A percentile compares a stretch with the other conserved stretches of the same genome.
These are phyloP conservation scores for Bujurquina vittata DNA, from an alignment of 2,113 vertebrate genomes.

Conservation along the genomic window DNA sequence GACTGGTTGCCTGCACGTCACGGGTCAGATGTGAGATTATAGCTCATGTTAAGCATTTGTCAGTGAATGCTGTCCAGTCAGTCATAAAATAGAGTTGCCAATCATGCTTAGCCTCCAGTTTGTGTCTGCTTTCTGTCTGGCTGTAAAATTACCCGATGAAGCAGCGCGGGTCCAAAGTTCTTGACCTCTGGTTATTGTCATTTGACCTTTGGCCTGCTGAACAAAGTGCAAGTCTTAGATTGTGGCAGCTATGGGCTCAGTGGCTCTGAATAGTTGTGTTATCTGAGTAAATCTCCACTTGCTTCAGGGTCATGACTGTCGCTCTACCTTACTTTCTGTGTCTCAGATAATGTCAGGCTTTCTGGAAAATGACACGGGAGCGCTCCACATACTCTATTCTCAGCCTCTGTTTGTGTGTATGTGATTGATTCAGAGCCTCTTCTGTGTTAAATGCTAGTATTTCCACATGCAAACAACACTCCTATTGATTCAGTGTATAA, in stretches of 20 bases:
- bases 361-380: neutral
- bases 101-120: neutral
- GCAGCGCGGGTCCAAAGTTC: constrained; percentile 6
- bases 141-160: neutral
- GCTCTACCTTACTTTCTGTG: neutral
- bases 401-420: neutral
- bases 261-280: constrained; percentile 24
- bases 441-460: neutral
- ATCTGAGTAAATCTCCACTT: constrained; percentile 24
- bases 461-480: neutral
- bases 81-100: neutral
- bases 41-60: neutral
- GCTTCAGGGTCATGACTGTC: constrained; percentile 12
- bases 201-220: constrained; percentile 31
- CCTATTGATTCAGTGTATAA: neutral
- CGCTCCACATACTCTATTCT: neutral
- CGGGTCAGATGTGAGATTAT: neutral
- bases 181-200: constrained; percentile 34
- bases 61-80: neutral
- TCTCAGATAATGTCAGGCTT: neutral
- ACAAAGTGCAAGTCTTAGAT: constrained; percentile 17
- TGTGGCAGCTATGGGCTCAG: constrained; percentile 5
- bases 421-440: neutral
- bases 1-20: neutral
- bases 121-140: constrained; percentile 26